Base-by-base conservation (phyloP, 2,888 invertebrate species). In the Synergus laeviventris region DNA sequence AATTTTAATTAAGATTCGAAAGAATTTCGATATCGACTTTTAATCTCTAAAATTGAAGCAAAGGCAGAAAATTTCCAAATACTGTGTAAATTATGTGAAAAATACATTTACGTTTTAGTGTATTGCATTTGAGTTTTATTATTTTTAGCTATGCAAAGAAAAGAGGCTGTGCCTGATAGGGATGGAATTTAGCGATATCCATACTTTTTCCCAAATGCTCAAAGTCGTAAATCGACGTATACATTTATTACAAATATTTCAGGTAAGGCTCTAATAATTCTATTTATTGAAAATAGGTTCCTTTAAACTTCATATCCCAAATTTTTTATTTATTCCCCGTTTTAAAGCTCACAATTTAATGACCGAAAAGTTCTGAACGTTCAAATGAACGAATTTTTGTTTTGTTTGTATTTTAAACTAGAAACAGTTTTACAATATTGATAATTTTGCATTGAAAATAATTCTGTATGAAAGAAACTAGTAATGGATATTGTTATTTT, bases 221-320 rank as follows among this genome's bases (percentile, higher is more conserved):
- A 94, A 94, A 85, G 94, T 95, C 81, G 93, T 93, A 83, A 94
- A 93, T 84, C 93, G 94, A 82, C 93, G 95, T 83, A 92, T 94
- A 76, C 92, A 94, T 77, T 91, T 96, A 54, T 92, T 96, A 80
- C 94, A 94, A 87, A 94, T 94, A 87, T 96, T 96, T 89, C 95
- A 95, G 93, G 94, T 94, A 84, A 81, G 73, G 8, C 9, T 24
- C 14, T 12, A 12, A 61, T 36, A 14, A 24, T 31, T 31, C 11
- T 24, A 24, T 24, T 31, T 8, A 60, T 7, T 61, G 16, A 61
- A 24, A 61, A 61, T 24, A 24, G 12, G 11, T 11, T 61, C 9
- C 11, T 56, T 11, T 12, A 18, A 18, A n/a, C 9, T 18, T 18
- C 12, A 9, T 56, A 12, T 56, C 56, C 11, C 9, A 31, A 31